Base-by-base conservation (phyloP, 2,888 invertebrate genomes). In the Omphaloscelis lunosa region DNA sequence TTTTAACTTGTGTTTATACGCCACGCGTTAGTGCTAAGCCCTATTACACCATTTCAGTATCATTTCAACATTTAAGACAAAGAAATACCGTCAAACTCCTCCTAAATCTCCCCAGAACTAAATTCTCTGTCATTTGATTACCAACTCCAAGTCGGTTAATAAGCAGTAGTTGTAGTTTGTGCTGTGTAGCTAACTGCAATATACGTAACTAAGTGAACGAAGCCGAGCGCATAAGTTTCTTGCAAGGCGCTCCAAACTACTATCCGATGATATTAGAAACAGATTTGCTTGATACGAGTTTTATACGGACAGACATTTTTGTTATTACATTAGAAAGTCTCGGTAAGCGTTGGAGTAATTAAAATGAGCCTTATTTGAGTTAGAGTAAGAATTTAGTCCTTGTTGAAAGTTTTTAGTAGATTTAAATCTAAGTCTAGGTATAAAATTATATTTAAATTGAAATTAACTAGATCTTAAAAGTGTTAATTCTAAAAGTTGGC, bases 261-360 rank as follows among this genome's bases (percentile, higher is more conserved):
- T 86, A 89, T 91, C 83, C 87, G 83, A 93, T 92, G 90, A 88
- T 90, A 94, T 95, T 92, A 92, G 90, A 93, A 92, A 93, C 86
- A 90, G 90, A 93, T 94, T 94, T 91, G 83, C 90, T 88, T 91
- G 91, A 93, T 91, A 91, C 88, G 88, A 88, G 87, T 92, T 92
- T 92, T 89, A 93, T 92, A 83, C 68, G 85, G 85, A 87, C 39
- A 12, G 70, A 56, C 73, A 82, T 87, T 86, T 86, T 87, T 90
- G 88, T 87, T 82, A 71, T 80, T 79, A 83, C 74, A 77, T 69
- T 61, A 71, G 27, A 82, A 53, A 59, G 23, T 56, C 34, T 34
- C 34, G 4, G 39, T 61, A 39, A 65, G 20, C 62, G 11, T 48
- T 39, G 48, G 8, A 15, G 48, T 67, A 83, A 75, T 84, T 84